Evolutionary conservation across 1,140 invertebrate species (phyloP), one percentile per base, ranked within the genome.

Genomic region (Anadara kagoshimensis): DNA sequence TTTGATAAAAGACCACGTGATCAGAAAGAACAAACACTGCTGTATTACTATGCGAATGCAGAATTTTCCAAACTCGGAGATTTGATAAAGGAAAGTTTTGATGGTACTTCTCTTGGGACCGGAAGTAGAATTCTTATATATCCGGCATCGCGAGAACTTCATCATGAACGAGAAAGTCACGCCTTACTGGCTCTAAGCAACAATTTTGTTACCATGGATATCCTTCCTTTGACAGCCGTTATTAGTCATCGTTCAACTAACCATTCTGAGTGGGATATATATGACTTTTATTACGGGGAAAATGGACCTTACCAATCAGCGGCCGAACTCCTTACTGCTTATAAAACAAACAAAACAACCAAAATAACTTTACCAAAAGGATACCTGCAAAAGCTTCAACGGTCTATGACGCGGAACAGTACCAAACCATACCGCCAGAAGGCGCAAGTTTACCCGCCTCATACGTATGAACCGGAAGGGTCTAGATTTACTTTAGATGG

Each of bases 391-490:
- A 49, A 44, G 12, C 62, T 75, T 20, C 49, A 56, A 16, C 24
- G 62, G 4, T 76, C 69, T 56, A 65, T 67, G 16, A 26, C 16
- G 18, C 47, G 49, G 8, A 18, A 61, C n/a, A 41, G 20, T 29
- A 49, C 75, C 11, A 44, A 73, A 49, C 26, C 62, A 66, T n/a
- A 62, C 18, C 62, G 78, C 58, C 72, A 77, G n/a, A 59, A 78
- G 18, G 66, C 78, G 3, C n/a, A 59, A 18, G 11, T 47, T 58
- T 24, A 18, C 59, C 10, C 75, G 47, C 22, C 73, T 69, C 61
- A 66, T 65, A 61, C 79, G 64, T 56, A 73, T 64, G 79, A 81
- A 57, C 78, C 83, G 12, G 72, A 80, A 3, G 81, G 83, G 3
- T 73, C 66, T 49, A 61, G 83, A 51, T 84, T 78, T 73, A 70